Base-by-base conservation (phyloP, 2,113 vertebrate species). In the Uria lomvia region DNA sequence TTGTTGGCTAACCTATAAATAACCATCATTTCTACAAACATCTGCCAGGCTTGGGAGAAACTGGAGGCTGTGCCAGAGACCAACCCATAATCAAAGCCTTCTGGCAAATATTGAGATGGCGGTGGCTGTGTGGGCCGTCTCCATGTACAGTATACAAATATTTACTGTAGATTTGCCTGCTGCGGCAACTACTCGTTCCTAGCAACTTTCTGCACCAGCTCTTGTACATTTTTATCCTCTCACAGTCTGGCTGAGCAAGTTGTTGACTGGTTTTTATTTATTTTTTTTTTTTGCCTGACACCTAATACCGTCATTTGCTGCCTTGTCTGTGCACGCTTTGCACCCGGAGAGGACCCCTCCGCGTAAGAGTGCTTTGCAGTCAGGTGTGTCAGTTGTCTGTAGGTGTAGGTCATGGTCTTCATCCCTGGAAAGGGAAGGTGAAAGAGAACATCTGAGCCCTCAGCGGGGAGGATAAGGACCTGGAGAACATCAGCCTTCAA, bases 141-240 rank as follows among this genome's bases (percentile, higher is more conserved):
- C 77, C 77, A 27, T 10, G 56, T 95, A 91, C 87, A 95, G 92
- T 90, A 88, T 90, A 94, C 95, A 94, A 94, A 95, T 90, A 97
- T 93, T 96, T 94, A 96, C 97, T 92, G 95, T 94, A 89, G 94
- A 89, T 90, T 92, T 89, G 80, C 92, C 88, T 94, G 66, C 77
- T 91, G 86, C 26, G 0, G 70, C 58, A 96, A 47, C 83, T 89
- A 85, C 53, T 92, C 20, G 0, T 79, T 95, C 84, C 73, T 86
- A 95, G 94, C 90, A 90, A 93, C 92, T 93, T 94, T 88, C 81
- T 79, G 50, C 52, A 82, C 80, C 73, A 84, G 83, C 53, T 94
- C 70, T 88, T 67, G 76, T 38, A 42, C 72, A 55, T 90, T 96
- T 96, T 86, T 86, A 90, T 88, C 72, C 65, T 70, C 63, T 87